These are phyloP conservation scores for Ciconia stormi DNA, from an alignment of 2,113 vertebrate genomes.

Conservation along the genomic window DNA sequence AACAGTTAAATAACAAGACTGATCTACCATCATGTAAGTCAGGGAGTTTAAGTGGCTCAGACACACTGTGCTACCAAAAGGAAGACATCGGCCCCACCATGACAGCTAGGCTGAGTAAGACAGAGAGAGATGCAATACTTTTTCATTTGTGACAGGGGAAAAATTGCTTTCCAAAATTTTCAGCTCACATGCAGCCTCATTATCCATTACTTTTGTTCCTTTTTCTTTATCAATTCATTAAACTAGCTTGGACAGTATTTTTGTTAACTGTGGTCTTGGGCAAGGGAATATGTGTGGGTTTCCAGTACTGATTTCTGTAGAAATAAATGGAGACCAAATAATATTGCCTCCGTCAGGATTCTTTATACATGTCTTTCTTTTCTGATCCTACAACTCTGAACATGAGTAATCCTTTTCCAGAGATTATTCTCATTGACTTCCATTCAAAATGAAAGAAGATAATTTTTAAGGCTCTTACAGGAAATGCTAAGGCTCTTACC, in stretches of 20 bases:
- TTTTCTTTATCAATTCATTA: not conserved
- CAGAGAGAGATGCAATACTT: not conserved
- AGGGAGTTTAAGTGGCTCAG: not conserved
- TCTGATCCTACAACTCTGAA: not conserved
- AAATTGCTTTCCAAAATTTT: not conserved
- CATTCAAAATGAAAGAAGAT: not conserved
- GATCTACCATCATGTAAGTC: not conserved
- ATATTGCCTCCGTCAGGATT: not conserved
- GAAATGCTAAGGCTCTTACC: not conserved
- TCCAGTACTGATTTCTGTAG: not conserved
- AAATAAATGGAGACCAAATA: not conserved
- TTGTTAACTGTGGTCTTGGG: not conserved
- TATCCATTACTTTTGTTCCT: rapidly evolving
- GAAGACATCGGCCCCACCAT: not conserved
- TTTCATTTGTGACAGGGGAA: not conserved
- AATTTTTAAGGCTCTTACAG: not conserved
- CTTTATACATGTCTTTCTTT: not conserved
- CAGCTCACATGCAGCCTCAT: not conserved
- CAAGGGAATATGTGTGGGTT: not conserved
- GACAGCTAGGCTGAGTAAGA: not conserved
- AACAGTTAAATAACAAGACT: not conserved
- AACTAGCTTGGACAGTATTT: not conserved
- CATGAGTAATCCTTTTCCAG: not conserved
- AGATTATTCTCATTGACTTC: not conserved
- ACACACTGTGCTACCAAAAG: not conserved